Base-by-base conservation (phyloP, 1,140 invertebrate genomes). In the Drosophila pachea region DNA sequence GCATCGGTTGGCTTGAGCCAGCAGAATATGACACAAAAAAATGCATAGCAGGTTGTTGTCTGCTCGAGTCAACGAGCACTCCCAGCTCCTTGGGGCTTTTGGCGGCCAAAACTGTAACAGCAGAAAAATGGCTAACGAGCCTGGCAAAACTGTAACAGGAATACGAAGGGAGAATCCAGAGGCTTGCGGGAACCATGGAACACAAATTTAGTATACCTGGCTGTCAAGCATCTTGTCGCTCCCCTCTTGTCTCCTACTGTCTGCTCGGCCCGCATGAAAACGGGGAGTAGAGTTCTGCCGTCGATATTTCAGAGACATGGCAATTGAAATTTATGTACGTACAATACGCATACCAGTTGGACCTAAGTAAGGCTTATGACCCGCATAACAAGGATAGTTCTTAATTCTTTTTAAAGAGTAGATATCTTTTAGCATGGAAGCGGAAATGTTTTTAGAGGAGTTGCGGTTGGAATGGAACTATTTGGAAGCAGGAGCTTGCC, bases 61-160 rank as follows among this genome's bases (percentile, higher is more conserved):
- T 52, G 45, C 33, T 54, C 53, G 47, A 56, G 32, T 55, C 40
- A n/a, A n/a, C n/a, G 40, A 42, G 29, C 54, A 49, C 48, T 59
- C 33, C 47, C 49, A 68, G 35, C 61, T 82, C 72, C 78, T 82
- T 71, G 52, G 74, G 74, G 78, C 66, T 70, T 48, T 76, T 68
- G 47, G 59, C 42, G 40, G 52, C 56, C 50, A 33, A 49, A 60
- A 52, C 63, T 61, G 63, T 69, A 64, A 69, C 60, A 68, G 63
- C 68, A 79, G 63, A 43, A 55, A 78, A 74, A 74, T 67, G 64
- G 73, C 61, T 54, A 73, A 68, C 58, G 42, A 29, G 59, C 58
- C 58, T 40, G 40, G 52, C 49, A 49, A 66, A 78, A 71, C 49
- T 79, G 73, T 73, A 78, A 68, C 76, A 67, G 53, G 36, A n/a